A percentile compares a stretch with the other conserved stretches of the same genome.
Evolutionary conservation across 2,888 invertebrate genomes (phyloP).

Genomic region (Xylota sylvarum): DNA sequence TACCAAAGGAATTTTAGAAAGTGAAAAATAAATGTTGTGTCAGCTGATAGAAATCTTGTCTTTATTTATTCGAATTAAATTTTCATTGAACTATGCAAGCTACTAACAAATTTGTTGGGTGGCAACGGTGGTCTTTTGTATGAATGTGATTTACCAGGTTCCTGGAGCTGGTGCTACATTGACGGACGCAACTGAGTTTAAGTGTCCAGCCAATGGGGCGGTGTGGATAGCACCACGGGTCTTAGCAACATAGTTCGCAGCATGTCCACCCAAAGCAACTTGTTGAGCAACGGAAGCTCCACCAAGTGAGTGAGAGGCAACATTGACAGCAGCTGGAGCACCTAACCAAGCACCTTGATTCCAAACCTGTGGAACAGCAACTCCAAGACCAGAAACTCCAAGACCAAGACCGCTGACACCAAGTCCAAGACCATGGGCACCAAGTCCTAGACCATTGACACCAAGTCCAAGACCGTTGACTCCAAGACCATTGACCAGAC

Average conservation of each 20-base stretch:
- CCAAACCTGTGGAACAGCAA: constrained; percentile 54
- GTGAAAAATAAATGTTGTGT: neutral
- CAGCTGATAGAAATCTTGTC: neutral
- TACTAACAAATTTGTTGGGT: neutral
- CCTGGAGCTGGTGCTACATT: constrained; percentile 82
- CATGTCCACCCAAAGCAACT: constrained; percentile 82
- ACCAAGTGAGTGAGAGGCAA: constrained; percentile 54
- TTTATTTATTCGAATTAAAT: constrained; percentile 16
- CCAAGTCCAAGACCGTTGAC: constrained; percentile 30
- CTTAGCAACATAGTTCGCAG: constrained; percentile 82
- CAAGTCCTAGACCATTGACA: constrained; percentile 76
- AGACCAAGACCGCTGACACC: constrained; percentile 71
- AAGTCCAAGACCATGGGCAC: constrained; percentile 58
- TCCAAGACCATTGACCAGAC: constrained; percentile 56
- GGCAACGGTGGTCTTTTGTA: neutral
- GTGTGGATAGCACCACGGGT: constrained; percentile 82
- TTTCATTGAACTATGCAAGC: constrained; percentile 15
- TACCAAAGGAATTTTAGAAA: neutral
- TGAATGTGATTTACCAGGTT: constrained; percentile 73
- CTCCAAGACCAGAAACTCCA: neutral
- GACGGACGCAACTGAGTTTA: constrained; percentile 81
- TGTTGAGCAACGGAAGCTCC: constrained; percentile 80
- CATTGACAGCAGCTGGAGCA: constrained; percentile 65
- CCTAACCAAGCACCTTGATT: constrained; percentile 66
- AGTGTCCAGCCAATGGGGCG: constrained; percentile 82